Conservation (phyloP, 1,140 invertebrate species). For the Tetramorium alpestre region DNA sequence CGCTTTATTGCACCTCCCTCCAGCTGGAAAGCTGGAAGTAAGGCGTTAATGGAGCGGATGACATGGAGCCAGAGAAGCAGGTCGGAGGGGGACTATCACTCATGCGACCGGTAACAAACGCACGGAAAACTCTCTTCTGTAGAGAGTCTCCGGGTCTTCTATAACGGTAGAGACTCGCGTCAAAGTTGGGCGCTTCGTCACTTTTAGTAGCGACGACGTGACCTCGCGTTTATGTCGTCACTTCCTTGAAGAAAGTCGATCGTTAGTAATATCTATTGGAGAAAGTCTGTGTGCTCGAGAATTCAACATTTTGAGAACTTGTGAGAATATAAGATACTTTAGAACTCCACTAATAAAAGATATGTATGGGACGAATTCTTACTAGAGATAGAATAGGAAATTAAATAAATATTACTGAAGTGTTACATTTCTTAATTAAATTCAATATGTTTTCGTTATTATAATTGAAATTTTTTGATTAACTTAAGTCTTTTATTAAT, state of each 20-base stretch:
- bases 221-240: conserved; percentile 33
- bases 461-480: background rate
- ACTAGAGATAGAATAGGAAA: background rate
- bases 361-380: background rate
- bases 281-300: background rate
- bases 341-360: background rate
- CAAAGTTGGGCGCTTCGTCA: conserved; percentile 54
- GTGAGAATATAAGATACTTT: background rate
- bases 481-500: background rate
- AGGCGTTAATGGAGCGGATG: conserved; percentile 58
- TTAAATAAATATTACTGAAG: background rate
- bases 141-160: conserved; percentile 1
- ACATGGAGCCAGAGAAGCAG: conserved; percentile 22
- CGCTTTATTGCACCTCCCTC: conserved; percentile 23
- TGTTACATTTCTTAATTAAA: background rate
- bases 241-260: conserved; percentile 20
- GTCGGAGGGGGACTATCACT: conserved; percentile 23
- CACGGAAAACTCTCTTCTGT: conserved; percentile 39
- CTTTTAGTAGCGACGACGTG: conserved; percentile 55
- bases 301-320: background rate
- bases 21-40: conserved; percentile 31
- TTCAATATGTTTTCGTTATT: background rate
- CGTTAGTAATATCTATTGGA: background rate
- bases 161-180: conserved; percentile 13
- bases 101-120: conserved; percentile 50